These are phyloP conservation scores for Lapara coniferarum DNA, from an alignment of 2,888 invertebrate species.

Conservation along the genomic window DNA sequence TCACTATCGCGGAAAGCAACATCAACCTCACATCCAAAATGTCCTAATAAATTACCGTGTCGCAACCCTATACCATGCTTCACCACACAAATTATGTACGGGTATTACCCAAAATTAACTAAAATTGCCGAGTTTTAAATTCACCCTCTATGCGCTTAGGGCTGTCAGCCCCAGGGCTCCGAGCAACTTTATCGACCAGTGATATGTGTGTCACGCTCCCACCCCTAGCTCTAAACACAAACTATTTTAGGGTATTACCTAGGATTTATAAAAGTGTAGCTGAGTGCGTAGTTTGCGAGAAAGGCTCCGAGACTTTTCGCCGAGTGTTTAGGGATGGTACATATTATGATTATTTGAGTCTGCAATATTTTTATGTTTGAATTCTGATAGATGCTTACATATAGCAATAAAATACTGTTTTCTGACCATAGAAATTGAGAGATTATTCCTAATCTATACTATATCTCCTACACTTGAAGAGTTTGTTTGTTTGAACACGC, in stretches of 20 bases:
- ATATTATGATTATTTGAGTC: not conserved
- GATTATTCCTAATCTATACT: no score
- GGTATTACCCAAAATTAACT: not conserved
- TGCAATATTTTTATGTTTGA: not conserved
- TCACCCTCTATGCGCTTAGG: not conserved
- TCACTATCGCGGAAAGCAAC: no score
- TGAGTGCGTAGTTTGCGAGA: conserved; percentile 14
- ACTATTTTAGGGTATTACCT: conserved; percentile 52
- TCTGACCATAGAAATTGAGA: not conserved
- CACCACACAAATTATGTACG: not conserved
- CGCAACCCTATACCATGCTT: not conserved
- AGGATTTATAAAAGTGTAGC: conserved; percentile 42
- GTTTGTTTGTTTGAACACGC: no score
- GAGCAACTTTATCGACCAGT: conserved; percentile 19
- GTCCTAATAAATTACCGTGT: not conserved
- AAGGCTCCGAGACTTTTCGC: not conserved
- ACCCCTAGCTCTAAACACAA: conserved; percentile 44
- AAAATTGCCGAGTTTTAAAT: not conserved
- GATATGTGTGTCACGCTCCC: conserved; percentile 31
- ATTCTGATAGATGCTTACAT: no score
- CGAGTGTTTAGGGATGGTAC: not conserved
- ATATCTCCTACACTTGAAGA: no score
- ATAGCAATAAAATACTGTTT: not conserved
- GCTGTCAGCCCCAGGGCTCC: not conserved
- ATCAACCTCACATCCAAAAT: no score